Percentiles rank a stretch among this genome's conserved stretches.
phyloP scores from a whole-genome alignment of 2,797 vertebrate species.

The Takifugu rubripes region DNA sequence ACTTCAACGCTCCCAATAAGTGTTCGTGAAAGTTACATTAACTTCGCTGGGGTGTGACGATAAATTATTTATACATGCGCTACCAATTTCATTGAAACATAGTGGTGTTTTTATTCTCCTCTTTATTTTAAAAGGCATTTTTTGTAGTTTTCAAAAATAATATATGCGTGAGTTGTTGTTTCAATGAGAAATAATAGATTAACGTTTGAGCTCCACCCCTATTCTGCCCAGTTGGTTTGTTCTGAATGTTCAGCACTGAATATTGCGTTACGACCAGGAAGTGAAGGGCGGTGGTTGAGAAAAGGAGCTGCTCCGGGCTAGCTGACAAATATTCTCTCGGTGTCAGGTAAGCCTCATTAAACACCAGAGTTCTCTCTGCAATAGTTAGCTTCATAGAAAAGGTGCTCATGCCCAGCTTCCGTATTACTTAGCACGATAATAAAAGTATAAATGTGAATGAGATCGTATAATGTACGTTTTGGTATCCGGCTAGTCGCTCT shows the following conservation, averaged over 20 bases:
- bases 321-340: constrained; percentile 16
- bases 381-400: background rate
- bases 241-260: constrained; percentile 46
- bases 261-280: constrained; percentile 65
- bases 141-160: rapidly evolving
- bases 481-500: constrained; percentile 1
- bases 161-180: rapidly evolving
- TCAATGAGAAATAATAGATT: rapidly evolving
- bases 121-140: rapidly evolving
- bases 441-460: background rate
- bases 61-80: rapidly evolving
- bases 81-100: rapidly evolving
- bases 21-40: constrained; percentile 38
- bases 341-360: constrained; percentile 58
- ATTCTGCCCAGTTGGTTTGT: constrained; percentile 44
- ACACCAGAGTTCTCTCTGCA: background rate
- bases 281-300: constrained; percentile 82
- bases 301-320: constrained; percentile 37
- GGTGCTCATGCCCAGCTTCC: too few relatives aligned
- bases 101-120: background rate
- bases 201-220: rapidly evolving
- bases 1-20: constrained; percentile 46
- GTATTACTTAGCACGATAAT: rapidly evolving
- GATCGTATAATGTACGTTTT: background rate
- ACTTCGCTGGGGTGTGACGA: constrained; percentile 4